phyloP scores from a whole-genome alignment of 2,113 vertebrate species.

The Muscicapa adusta region DNA sequence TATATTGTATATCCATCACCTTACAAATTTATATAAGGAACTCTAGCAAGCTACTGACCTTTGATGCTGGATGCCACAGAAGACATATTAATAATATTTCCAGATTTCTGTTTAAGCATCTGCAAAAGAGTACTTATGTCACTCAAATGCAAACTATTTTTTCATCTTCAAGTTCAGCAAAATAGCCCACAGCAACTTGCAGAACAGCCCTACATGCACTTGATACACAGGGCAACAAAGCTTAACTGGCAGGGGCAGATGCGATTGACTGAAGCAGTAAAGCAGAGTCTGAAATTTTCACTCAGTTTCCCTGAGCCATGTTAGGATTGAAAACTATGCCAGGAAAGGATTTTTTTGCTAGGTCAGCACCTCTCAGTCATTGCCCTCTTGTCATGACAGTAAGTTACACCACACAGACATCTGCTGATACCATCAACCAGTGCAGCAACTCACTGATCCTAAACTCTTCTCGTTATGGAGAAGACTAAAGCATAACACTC shows the following conservation, averaged over 20 bases:
- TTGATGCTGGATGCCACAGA: conserved; percentile 95
- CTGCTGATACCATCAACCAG: background rate
- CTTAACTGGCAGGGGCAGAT: background rate
- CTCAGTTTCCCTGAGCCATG: background rate
- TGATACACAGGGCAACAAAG: background rate
- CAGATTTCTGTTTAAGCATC: conserved; percentile 91
- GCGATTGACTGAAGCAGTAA: background rate
- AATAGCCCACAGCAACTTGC: background rate
- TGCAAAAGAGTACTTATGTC: conserved; percentile 37
- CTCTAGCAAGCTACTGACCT: conserved; percentile 72
- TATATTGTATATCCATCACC: background rate
- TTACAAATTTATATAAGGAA: background rate
- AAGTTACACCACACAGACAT: background rate
- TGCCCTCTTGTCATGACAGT: background rate
- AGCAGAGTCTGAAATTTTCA: background rate
- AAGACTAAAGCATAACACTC: background rate
- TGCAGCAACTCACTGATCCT: background rate
- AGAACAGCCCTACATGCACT: background rate
- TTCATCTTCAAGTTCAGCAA: background rate
- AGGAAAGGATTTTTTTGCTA: background rate
- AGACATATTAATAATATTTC: conserved; percentile 96
- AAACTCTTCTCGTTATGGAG: background rate
- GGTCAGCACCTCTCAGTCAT: background rate
- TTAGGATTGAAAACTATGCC: background rate
- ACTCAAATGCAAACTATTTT: background rate